These are phyloP conservation scores for Heliconius cydno DNA, from an alignment of 2,888 invertebrate genomes.

Conservation along the genomic window DNA sequence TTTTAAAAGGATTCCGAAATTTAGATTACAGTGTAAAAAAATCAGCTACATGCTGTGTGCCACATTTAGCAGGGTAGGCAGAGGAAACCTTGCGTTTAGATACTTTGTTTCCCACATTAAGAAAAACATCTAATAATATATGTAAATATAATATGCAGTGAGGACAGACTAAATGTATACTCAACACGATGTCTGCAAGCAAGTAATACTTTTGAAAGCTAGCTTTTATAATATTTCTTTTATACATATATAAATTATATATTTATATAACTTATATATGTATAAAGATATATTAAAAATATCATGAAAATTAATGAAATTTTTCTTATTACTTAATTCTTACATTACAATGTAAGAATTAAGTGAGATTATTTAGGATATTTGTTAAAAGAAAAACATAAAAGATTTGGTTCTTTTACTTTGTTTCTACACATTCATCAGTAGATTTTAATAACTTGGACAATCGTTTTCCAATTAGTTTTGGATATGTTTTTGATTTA, in stretches of 20 bases:
- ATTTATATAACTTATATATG: not conserved
- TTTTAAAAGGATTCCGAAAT: not conserved
- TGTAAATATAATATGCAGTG: too few relatives aligned
- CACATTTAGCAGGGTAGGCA: too few relatives aligned
- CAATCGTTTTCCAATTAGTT: constrained; percentile 90
- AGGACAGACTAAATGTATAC: too few relatives aligned
- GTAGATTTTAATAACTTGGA: constrained; percentile 63
- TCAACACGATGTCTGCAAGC: not conserved
- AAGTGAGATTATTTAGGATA: not conserved
- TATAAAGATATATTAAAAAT: too few relatives aligned
- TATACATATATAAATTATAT: not conserved
- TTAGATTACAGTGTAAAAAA: not conserved
- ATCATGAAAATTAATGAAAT: too few relatives aligned
- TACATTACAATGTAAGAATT: not conserved
- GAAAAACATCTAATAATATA: too few relatives aligned
- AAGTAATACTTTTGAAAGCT: not conserved
- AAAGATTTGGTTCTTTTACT: constrained; percentile 8
- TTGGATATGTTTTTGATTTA: constrained; percentile 90
- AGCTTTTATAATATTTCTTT: not conserved
- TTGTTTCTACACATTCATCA: constrained; percentile 49
- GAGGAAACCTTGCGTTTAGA: too few relatives aligned
- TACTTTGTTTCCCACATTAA: too few relatives aligned
- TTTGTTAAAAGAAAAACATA: not conserved
- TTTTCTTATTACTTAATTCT: too few relatives aligned
- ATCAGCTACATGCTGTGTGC: too few relatives aligned